Percentiles rank a stretch among this genome's conserved stretches.
Conservation (phyloP, 2,113 vertebrate genomes). For the Dasyprocta punctata region DNA sequence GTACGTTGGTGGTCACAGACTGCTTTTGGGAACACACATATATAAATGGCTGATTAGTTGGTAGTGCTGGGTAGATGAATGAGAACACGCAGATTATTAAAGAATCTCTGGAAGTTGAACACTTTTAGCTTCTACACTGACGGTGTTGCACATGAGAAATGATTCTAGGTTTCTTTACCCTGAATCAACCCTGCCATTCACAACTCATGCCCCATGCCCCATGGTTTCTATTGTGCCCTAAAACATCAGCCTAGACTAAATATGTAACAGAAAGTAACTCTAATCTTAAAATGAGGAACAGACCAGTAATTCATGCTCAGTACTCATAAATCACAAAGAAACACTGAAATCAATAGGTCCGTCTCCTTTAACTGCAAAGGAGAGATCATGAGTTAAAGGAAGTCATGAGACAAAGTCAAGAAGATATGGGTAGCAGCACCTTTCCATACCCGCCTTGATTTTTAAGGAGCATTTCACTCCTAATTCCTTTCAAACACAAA, state of each 20-base stretch:
- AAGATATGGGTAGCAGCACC: slow-evolving; percentile 72
- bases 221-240: slow-evolving; percentile 57
- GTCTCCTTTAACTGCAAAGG: slow-evolving; percentile 61
- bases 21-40: slow-evolving; percentile 16
- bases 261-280: slow-evolving; percentile 58
- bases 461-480: slow-evolving; percentile 61
- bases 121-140: slow-evolving; percentile 50
- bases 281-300: slow-evolving; percentile 41
- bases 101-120: slow-evolving; percentile 37
- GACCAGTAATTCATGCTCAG: slow-evolving; percentile 64
- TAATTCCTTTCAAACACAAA: slow-evolving; percentile 56
- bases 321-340: slow-evolving; percentile 61
- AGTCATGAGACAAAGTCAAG: slow-evolving; percentile 68
- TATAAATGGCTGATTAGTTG: background rate
- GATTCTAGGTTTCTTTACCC: slow-evolving; percentile 50
- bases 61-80: slow-evolving; percentile 23
- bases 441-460: slow-evolving; percentile 68
- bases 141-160: slow-evolving; percentile 58
- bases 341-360: slow-evolving; percentile 62
- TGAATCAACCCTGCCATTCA: slow-evolving; percentile 73
- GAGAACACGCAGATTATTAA: slow-evolving; percentile 64
- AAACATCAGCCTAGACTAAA: slow-evolving; percentile 57
- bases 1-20: slow-evolving; percentile 59
- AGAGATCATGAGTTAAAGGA: slow-evolving; percentile 59
- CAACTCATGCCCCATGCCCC: slow-evolving; percentile 65